These are phyloP conservation scores for Sphaerolaimus hirsutus DNA, from an alignment of 2,888 invertebrate genomes.

Conservation along the genomic window DNA sequence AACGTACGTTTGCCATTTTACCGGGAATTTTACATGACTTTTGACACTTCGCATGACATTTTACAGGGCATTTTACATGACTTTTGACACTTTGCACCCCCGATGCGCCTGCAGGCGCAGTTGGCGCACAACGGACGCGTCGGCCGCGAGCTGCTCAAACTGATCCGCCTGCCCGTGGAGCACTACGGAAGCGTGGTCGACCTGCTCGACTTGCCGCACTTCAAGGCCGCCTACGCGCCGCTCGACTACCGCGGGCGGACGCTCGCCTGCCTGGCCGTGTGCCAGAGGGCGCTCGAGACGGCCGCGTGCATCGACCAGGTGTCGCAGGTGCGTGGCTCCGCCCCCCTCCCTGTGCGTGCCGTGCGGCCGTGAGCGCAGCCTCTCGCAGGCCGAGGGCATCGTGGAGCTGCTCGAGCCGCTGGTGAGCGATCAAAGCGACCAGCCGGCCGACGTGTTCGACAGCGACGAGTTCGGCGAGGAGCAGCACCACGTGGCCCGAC, in stretches of 20 bases:
- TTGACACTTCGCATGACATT: neutral
- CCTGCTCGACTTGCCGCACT: constrained; percentile 30
- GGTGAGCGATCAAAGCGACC: constrained; percentile 58
- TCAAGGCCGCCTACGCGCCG: constrained; percentile 44
- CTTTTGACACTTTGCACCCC: too few species aligned
- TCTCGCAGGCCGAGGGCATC: constrained; percentile 43
- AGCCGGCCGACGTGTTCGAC: constrained; percentile 28
- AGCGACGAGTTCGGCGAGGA: constrained; percentile 77
- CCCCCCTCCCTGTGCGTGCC: too few species aligned
- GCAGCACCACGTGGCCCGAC: constrained; percentile 57
- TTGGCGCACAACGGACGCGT: constrained; percentile 56
- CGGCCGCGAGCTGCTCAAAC: constrained; percentile 68
- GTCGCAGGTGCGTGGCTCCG: too few species aligned
- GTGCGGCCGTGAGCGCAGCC: too few species aligned
- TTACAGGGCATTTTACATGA: neutral
- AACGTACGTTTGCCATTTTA: constrained; percentile 8
- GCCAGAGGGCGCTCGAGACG: constrained; percentile 59
- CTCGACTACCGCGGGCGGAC: constrained; percentile 60
- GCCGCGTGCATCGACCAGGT: constrained; percentile 63
- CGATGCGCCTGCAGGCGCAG: too few species aligned
- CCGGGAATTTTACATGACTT: neutral
- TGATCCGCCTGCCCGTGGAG: constrained; percentile 77
- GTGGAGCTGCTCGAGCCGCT: constrained; percentile 56
- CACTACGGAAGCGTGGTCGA: constrained; percentile 73
- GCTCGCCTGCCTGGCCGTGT: constrained; percentile 59